Evolutionary conservation across 2,113 vertebrate species (phyloP).

Genomic region (Zosterops borbonicus): DNA sequence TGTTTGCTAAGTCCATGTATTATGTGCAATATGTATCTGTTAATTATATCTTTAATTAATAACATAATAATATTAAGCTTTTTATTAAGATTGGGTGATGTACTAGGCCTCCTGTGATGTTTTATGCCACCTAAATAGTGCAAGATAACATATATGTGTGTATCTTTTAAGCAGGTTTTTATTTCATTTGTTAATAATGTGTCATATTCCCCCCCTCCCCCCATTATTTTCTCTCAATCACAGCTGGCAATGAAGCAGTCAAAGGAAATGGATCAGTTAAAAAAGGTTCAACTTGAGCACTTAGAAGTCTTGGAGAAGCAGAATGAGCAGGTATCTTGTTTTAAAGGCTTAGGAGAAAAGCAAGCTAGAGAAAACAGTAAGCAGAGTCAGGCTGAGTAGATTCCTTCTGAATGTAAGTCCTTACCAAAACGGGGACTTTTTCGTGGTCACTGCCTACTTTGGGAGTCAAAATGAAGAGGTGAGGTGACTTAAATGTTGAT

Average conservation of each 20-base stretch:
- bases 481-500: background rate
- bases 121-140: background rate
- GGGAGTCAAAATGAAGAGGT: background rate
- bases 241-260: constrained; percentile 97
- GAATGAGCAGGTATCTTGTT: constrained; percentile 91
- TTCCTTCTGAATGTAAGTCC: background rate
- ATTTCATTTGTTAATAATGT: background rate
- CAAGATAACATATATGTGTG: background rate
- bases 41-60: background rate
- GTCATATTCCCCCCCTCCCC: background rate
- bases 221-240: background rate
- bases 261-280: constrained; percentile 96
- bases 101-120: background rate
- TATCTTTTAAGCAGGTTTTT: background rate
- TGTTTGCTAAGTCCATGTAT: background rate
- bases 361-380: background rate
- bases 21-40: background rate
- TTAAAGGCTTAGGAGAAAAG: background rate
- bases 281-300: constrained; percentile 94
- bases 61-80: background rate
- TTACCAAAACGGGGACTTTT: background rate
- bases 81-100: background rate
- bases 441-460: rapidly evolving
- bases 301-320: constrained; percentile 95
- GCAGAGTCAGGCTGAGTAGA: background rate